A percentile compares a stretch with the other conserved stretches of the same genome.
phyloP scores from a whole-genome alignment of 2,113 vertebrate genomes.

The Uria lomvia region DNA sequence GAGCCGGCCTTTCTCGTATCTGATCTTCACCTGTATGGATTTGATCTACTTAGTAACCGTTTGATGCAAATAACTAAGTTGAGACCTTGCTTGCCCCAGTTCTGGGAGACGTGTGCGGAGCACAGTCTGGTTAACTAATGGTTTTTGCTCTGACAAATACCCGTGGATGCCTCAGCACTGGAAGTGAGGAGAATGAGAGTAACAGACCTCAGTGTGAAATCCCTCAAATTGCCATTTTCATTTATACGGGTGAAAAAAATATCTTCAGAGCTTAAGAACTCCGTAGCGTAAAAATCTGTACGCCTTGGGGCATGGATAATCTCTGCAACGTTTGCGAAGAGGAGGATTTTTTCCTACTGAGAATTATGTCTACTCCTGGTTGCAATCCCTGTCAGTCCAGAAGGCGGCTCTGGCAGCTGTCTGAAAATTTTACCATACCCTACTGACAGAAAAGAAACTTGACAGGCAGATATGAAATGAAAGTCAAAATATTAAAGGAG shows the following conservation, averaged over 20 bases:
- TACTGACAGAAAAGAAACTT: conserved; percentile 2
- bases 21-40: neutral
- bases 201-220: conserved; percentile 18
- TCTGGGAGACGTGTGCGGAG: neutral
- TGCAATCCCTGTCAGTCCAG: neutral
- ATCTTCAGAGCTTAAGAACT: neutral
- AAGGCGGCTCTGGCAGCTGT: neutral
- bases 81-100: neutral
- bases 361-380: neutral
- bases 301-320: neutral
- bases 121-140: neutral
- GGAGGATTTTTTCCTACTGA: neutral
- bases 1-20: neutral
- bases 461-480: neutral
- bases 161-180: neutral
- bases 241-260: conserved; percentile 1
- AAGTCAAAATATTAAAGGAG: neutral
- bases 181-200: conserved; percentile 6
- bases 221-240: conserved; percentile 30
- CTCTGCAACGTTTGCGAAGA: neutral
- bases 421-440: neutral
- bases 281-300: neutral
- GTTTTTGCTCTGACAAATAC: neutral
- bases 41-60: neutral
- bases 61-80: neutral